Evolutionary conservation across 2,888 invertebrate genomes (phyloP), one percentile per base, ranked within the genome.

Genomic region (Tachystola acroxantha): DNA sequence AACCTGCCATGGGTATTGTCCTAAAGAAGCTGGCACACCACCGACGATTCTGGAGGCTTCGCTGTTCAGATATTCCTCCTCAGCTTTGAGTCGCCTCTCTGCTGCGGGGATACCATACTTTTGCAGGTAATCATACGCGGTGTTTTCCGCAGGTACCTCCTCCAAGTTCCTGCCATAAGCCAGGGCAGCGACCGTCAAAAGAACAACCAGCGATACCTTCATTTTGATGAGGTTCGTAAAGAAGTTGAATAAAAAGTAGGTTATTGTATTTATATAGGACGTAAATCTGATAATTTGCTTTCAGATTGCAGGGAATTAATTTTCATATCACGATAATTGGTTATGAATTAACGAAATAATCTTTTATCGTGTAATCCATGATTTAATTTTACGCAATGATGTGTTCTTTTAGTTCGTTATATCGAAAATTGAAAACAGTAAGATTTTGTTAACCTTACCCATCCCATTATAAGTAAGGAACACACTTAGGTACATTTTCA

Each of bases 1-100:
- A 10, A 75, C 75, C 64, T 75, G 74, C 43, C 59, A 69, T 3
- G 70, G 69, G 39, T 55, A 57, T 40, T 64, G 59, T 27, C 63
- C 69, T 2, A 32, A 7, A 3, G 12, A 36, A n/a, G 74, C 59
- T 1, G 60, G 53, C 1, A 34, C 31, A 3, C 76, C 76, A 11
- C 75, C 75, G 6, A 64, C 54, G 16, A 76, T 74, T 35, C 71
- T 71, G 3, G 31, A 30, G 7, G 52, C 39, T 2, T 47, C 39
- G 11, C 33, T 47, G 9, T 33, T 37, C 5, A 58, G 27, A 26
- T 47, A 50, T 26, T 42, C 40, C 29, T 71, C 67, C 43, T 76
- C 76, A 7, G 54, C 53, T 32, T 57, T 53, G 2, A 57, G 61
- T 19, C 71, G 57, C 35, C 54, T 37, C 33, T 74, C 64, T 3